Evolutionary conservation across 2,888 invertebrate genomes (phyloP).

Genomic region (Tetragonisca angustula): DNA sequence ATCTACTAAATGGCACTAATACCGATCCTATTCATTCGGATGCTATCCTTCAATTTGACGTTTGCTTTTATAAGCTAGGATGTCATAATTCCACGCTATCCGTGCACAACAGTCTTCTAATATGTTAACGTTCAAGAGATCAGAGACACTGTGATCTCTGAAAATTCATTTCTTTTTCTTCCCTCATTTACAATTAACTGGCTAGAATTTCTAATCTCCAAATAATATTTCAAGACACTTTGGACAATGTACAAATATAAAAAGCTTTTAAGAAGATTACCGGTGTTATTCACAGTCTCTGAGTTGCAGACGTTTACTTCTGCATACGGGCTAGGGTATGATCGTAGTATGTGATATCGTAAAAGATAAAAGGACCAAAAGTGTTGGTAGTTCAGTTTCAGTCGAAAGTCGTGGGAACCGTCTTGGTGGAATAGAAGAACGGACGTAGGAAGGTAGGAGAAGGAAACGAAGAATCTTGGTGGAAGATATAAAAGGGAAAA

Average conservation of each 20-base stretch:
- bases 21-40: slow-evolving; percentile 66
- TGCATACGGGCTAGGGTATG: neutral
- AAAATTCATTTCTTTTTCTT: neutral
- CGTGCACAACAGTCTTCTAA: slow-evolving; percentile 10
- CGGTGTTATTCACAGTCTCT: no score
- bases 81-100: slow-evolving; percentile 35
- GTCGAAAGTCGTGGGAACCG: slow-evolving; percentile 71
- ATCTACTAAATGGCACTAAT: slow-evolving; percentile 67
- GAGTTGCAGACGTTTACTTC: no score
- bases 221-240: neutral
- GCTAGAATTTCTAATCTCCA: neutral
- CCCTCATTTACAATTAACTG: neutral
- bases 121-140: slow-evolving; percentile 7
- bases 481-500: slow-evolving; percentile 46
- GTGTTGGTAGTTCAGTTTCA: slow-evolving; percentile 58
- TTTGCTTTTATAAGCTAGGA: slow-evolving; percentile 15
- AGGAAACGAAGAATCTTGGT: slow-evolving; percentile 50
- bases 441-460: slow-evolving; percentile 48
- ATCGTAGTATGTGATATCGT: neutral
- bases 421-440: slow-evolving; percentile 55
- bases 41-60: slow-evolving; percentile 33
- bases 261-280: no score
- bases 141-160: neutral
- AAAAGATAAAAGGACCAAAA: slow-evolving; percentile 37
- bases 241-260: neutral